These are phyloP conservation scores for Hyposoter dolosus DNA, from an alignment of 2,888 invertebrate genomes.

Conservation along the genomic window DNA sequence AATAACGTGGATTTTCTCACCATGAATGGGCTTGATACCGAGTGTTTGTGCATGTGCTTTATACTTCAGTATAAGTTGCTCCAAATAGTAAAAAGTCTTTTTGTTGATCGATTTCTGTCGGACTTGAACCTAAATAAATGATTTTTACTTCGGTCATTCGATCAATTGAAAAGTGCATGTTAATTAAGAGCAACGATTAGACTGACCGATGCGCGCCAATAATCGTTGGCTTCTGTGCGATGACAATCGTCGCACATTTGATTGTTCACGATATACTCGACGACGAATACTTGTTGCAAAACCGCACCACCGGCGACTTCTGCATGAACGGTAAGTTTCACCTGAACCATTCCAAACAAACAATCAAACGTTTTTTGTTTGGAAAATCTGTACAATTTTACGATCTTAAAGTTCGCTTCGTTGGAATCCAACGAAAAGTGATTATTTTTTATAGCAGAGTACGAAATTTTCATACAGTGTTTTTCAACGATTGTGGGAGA, in stretches of 20 bases:
- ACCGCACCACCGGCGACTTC: slow-evolving; percentile 96
- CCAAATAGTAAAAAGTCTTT: slow-evolving; percentile 98
- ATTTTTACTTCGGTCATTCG: background rate
- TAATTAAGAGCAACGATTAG: background rate
- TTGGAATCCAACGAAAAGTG: no score
- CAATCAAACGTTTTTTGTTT: background rate
- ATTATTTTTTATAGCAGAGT: no score
- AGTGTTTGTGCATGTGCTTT: slow-evolving; percentile 95
- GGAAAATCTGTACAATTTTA: background rate
- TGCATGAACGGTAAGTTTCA: slow-evolving; percentile 97
- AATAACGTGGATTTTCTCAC: slow-evolving; percentile 84
- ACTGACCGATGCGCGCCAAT: slow-evolving; percentile 94
- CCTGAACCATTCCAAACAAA: slow-evolving; percentile 82
- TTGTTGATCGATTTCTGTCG: slow-evolving; percentile 95
- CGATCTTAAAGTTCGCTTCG: no score
- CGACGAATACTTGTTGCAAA: slow-evolving; percentile 97
- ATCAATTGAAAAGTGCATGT: background rate
- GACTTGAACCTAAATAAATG: slow-evolving; percentile 90
- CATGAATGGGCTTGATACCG: slow-evolving; percentile 94
- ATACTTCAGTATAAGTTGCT: slow-evolving; percentile 98
- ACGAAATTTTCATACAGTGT: no score
- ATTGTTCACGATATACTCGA: slow-evolving; percentile 95
- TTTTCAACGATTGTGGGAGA: no score
- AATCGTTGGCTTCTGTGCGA: slow-evolving; percentile 98
- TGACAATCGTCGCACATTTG: slow-evolving; percentile 99